phyloP scores from a whole-genome alignment of 2,888 invertebrate species.

The Mimumesa dahlbomi region DNA sequence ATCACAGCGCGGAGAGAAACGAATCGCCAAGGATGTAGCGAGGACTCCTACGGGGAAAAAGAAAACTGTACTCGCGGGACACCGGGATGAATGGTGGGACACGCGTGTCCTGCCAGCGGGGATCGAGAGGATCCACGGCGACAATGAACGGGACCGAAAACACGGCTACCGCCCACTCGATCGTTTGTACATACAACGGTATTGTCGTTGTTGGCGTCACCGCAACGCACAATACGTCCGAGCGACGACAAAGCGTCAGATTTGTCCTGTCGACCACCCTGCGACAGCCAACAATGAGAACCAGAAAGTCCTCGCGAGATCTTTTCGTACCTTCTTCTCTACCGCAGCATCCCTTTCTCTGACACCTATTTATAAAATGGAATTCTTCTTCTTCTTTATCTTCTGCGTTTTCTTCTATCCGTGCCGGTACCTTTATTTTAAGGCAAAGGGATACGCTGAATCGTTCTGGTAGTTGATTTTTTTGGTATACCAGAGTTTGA shows the following conservation, averaged over 20 bases:
- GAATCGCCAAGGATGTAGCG: no score
- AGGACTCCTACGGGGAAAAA: not conserved
- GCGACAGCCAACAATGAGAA: no score
- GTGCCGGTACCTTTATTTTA: no score
- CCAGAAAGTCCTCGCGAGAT: no score
- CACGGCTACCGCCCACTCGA: constrained; percentile 71
- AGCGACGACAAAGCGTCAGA: constrained; percentile 66
- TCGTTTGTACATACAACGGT: constrained; percentile 56
- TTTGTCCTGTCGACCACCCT: constrained; percentile 63
- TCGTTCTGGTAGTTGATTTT: no score
- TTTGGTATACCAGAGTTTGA: no score
- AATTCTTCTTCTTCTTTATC: no score
- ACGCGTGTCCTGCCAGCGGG: constrained; percentile 73
- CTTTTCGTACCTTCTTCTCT: constrained; percentile 6
- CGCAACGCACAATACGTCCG: constrained; percentile 55
- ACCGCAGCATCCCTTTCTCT: not conserved
- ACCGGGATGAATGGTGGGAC: constrained; percentile 43
- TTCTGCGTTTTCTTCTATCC: no score
- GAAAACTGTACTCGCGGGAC: constrained; percentile 1
- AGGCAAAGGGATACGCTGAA: no score
- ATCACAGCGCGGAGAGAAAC: no score
- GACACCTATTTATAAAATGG: no score
- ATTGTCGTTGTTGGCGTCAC: constrained; percentile 61
- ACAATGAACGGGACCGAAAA: constrained; percentile 67
- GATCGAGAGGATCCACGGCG: constrained; percentile 39